Evolutionary conservation across 2,888 invertebrate species (phyloP).

Genomic region (Agonopterix alstromeriana): DNA sequence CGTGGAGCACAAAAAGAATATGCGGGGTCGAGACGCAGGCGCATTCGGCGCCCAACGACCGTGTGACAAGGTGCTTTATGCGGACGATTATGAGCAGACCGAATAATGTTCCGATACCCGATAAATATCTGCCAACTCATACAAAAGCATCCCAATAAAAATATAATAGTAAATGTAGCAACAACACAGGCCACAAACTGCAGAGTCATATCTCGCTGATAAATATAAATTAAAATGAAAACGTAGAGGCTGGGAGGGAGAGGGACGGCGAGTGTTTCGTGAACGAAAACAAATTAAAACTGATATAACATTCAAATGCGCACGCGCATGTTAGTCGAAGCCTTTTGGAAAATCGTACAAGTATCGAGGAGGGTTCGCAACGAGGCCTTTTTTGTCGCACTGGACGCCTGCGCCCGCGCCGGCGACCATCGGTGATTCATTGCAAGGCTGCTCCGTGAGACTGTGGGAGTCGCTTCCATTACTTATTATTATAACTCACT

Average conservation of each 20-base stretch:
- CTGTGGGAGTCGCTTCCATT: conserved; percentile 20
- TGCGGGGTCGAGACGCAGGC: conserved; percentile 46
- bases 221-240: conserved; percentile 65
- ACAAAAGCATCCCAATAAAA: conserved; percentile 76
- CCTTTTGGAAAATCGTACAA: conserved; percentile 28
- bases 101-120: conserved; percentile 74
- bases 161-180: conserved; percentile 74
- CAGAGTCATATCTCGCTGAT: conserved; percentile 68
- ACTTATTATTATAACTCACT: conserved; percentile 31
- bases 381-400: conserved; percentile 27
- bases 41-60: conserved; percentile 73
- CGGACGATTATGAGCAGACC: conserved; percentile 72
- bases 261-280: conserved; percentile 29
- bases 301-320: conserved; percentile 38
- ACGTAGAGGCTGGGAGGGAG: conserved; percentile 37
- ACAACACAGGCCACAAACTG: conserved; percentile 69
- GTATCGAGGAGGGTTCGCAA: conserved; percentile 15
- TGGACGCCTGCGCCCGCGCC: conserved; percentile 3
- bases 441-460: conserved; percentile 17
- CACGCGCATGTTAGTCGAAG: conserved; percentile 27
- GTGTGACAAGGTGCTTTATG: conserved; percentile 77
- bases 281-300: conserved; percentile 51
- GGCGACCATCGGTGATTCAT: conserved; percentile 21
- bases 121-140: conserved; percentile 78
- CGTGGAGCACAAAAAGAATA: conserved; percentile 67